phyloP scores from a whole-genome alignment of 2,113 vertebrate genomes.

The Trinectes maculatus region DNA sequence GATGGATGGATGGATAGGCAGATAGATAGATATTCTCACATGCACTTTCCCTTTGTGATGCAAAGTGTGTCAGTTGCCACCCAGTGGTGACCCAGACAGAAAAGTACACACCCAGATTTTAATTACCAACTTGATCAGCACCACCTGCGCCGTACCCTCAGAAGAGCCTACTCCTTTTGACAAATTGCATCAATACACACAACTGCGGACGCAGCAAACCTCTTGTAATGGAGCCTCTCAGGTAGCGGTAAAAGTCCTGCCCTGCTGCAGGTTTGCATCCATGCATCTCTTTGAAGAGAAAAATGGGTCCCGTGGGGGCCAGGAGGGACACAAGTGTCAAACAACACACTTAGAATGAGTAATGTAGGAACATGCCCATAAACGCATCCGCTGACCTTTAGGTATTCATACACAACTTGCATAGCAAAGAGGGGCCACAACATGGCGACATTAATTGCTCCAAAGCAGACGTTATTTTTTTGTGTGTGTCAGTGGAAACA shows the following conservation, averaged over 20 bases:
- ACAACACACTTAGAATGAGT: slow-evolving; percentile 76
- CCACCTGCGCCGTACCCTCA: slow-evolving; percentile 50
- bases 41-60: not conserved
- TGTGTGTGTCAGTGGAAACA: slow-evolving; percentile 46
- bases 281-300: slow-evolving; percentile 60
- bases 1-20: too few species aligned
- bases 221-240: slow-evolving; percentile 55
- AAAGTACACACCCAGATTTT: slow-evolving; percentile 8
- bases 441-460: slow-evolving; percentile 69
- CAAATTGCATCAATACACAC: slow-evolving; percentile 49
- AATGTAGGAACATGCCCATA: slow-evolving; percentile 70
- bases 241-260: slow-evolving; percentile 33
- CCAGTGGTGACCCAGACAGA: slow-evolving; percentile 13
- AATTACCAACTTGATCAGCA: slow-evolving; percentile 42
- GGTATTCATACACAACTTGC: slow-evolving; percentile 56
- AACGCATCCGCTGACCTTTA: slow-evolving; percentile 78
- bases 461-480: slow-evolving; percentile 59
- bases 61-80: slow-evolving; percentile 28
- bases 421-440: slow-evolving; percentile 49
- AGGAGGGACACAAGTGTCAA: slow-evolving; percentile 68
- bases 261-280: slow-evolving; percentile 57
- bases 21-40: too few species aligned
- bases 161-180: slow-evolving; percentile 48
- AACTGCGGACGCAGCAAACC: slow-evolving; percentile 29
- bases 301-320: slow-evolving; percentile 56